Conservation (phyloP, 2,888 invertebrate species). For the Platycnemis pennipes region DNA sequence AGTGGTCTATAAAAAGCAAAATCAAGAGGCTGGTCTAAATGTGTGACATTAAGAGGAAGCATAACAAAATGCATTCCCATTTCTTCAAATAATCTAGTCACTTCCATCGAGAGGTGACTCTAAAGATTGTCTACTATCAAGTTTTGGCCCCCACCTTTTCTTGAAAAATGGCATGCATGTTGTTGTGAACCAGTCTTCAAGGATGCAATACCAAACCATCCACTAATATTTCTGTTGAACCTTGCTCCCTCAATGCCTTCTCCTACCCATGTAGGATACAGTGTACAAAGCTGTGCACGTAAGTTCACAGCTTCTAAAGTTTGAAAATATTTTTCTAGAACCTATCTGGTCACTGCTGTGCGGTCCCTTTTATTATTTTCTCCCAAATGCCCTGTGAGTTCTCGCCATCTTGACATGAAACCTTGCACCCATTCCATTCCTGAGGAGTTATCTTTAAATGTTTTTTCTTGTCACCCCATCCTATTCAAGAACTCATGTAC, state of each 20-base stretch:
- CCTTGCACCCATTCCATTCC: not conserved
- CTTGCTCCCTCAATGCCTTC: not conserved
- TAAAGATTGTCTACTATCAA: conserved; percentile 37
- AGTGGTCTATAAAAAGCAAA: conserved; percentile 31
- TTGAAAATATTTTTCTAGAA: not conserved
- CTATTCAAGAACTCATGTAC: conserved; percentile 24
- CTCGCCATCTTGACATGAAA: not conserved
- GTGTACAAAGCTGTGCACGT: not conserved
- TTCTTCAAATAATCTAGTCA: not conserved
- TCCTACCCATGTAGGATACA: not conserved
- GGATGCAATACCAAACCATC: not conserved
- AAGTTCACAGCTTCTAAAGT: not conserved
- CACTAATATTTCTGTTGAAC: not conserved
- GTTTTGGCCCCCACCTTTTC: not conserved
- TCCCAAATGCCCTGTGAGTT: not conserved
- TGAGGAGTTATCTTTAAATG: not conserved
- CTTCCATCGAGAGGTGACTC: not conserved
- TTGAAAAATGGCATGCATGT: not conserved
- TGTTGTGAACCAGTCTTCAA: not conserved
- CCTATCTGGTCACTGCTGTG: not conserved
- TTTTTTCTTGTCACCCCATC: not conserved
- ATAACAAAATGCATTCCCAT: conserved; percentile 33
- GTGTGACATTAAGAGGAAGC: conserved; percentile 24
- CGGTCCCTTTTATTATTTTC: not conserved
- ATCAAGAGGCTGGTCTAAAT: conserved; percentile 61